A percentile compares a stretch with the other conserved stretches of the same genome.
These are phyloP conservation scores for Mechanitis messenoides DNA, from an alignment of 2,888 invertebrate genomes.

Conservation along the genomic window DNA sequence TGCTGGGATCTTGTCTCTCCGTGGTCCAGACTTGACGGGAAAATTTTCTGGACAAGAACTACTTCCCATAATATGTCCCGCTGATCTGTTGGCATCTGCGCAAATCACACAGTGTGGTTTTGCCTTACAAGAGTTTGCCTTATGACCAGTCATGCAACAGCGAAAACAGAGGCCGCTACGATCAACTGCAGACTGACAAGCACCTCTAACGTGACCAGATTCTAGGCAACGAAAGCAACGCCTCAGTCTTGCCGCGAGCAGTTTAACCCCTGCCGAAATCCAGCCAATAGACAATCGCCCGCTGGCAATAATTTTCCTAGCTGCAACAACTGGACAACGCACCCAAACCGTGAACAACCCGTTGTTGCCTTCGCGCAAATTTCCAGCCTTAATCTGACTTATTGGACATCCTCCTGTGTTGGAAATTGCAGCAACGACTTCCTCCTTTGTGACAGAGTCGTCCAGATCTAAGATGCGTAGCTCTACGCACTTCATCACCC, in stretches of 20 bases:
- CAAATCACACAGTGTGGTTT: neutral
- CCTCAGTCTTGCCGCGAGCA: slow-evolving; percentile 13
- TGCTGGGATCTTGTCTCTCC: neutral
- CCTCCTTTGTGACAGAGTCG: slow-evolving; percentile 12
- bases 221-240: slow-evolving; percentile 26
- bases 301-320: slow-evolving; percentile 16
- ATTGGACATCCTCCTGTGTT: slow-evolving; percentile 13
- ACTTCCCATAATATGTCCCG: slow-evolving; percentile 9
- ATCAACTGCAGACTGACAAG: slow-evolving; percentile 16
- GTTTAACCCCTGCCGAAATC: slow-evolving; percentile 18
- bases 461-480: slow-evolving; percentile 16
- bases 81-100: slow-evolving; percentile 4
- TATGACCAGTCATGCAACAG: slow-evolving; percentile 25
- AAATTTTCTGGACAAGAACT: slow-evolving; percentile 2
- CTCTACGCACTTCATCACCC: slow-evolving; percentile 17
- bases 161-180: slow-evolving; percentile 16
- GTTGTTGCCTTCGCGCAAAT: neutral
- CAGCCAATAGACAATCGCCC: slow-evolving; percentile 25
- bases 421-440: slow-evolving; percentile 16
- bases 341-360: slow-evolving; percentile 9
- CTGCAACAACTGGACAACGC: slow-evolving; percentile 23
- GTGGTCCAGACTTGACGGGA: neutral
- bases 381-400: slow-evolving; percentile 9
- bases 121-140: slow-evolving; percentile 11
- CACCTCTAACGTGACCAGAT: slow-evolving; percentile 16